Evolutionary conservation across 2,797 vertebrate genomes (phyloP), one percentile per base, ranked within the genome.

Genomic region (Sebastes oblongus): DNA sequence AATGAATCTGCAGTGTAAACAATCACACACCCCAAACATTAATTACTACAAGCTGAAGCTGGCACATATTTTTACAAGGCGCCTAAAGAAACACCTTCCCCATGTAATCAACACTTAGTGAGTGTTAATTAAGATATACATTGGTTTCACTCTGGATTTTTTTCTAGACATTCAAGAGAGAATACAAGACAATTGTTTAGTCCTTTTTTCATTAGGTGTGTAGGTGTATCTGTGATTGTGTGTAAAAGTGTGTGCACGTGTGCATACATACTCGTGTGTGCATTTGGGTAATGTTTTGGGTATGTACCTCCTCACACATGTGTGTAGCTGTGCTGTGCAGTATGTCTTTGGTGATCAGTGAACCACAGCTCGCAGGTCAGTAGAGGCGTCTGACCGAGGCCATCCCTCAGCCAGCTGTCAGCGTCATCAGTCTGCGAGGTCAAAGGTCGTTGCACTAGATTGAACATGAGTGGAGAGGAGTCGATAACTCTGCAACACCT

Each of bases 391-490:
- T 92, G 89, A 93, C 92, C 86, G 77, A 88, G 87, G 87, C 87
- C 85, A 89, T 94, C 89, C 88, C 88, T 94, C 90, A 94, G 86
- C 91, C 80, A 56, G 86, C 89, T 94, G 92, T 95, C 94, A 91
- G 86, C 72, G 71, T 91, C 85, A 77, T 89, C 86, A 89, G 86
- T 75, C 79, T 82, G 32, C 22, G 70, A 73, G 92, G 93, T 92
- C 91, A 92, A 85, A 92, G 90, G 90, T 92, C 62, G 86, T 92
- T 85, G 84, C 87, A 80, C 89, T 74, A 80, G 79, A 77, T 85
- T 93, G 88, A 91, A 85, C 88, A 84, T 81, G 89, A 93, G 85
- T 84, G 84, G 85, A 89, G 83, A 73, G 83, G 75, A 90, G 87
- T 90, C 87, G 83, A 81, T 83, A 86, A 83, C 86, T 88, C 85